Conservation (phyloP, 2,113 vertebrate species). For the Epinephelus lanceolatus region DNA sequence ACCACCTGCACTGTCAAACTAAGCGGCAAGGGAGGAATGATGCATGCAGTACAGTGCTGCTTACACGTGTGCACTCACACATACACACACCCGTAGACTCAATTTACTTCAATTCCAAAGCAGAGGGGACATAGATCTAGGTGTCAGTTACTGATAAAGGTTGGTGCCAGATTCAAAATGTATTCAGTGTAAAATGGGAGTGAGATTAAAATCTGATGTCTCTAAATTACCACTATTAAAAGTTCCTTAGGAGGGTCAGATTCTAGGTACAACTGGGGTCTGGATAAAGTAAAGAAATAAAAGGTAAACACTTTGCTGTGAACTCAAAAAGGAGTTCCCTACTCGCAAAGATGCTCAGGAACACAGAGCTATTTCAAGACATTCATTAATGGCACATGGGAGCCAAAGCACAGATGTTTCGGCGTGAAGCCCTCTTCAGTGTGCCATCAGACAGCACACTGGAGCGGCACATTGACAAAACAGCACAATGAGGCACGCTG, state of each 20-base stretch:
- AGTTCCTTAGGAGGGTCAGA: slow-evolving; percentile 14
- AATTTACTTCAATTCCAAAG: slow-evolving; percentile 26
- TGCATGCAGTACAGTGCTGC: slow-evolving; percentile 14
- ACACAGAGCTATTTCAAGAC: slow-evolving; percentile 46
- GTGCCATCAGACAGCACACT: slow-evolving; percentile 58
- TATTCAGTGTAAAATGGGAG: slow-evolving; percentile 21
- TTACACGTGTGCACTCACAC: slow-evolving; percentile 22
- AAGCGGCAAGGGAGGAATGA: slow-evolving; percentile 44
- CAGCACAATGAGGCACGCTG: slow-evolving; percentile 34
- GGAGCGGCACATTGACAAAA: slow-evolving; percentile 41
- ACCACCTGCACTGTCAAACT: slow-evolving; percentile 65
- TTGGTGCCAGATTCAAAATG: slow-evolving; percentile 13
- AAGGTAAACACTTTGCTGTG: neutral
- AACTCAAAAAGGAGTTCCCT: slow-evolving; percentile 33
- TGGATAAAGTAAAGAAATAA: neutral
- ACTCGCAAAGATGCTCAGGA: slow-evolving; percentile 20
- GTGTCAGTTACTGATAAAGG: slow-evolving; percentile 8
- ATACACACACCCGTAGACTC: neutral
- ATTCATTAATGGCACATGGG: slow-evolving; percentile 57
- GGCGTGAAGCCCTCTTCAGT: slow-evolving; percentile 24
- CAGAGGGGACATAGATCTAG: neutral
- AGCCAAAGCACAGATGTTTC: slow-evolving; percentile 63
- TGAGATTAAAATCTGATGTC: slow-evolving; percentile 35
- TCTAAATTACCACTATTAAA: neutral
- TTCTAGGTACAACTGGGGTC: neutral